Percentiles rank a stretch among this genome's conserved stretches.
Conservation (phyloP, 2,113 vertebrate genomes). For the Ameiurus melas region DNA sequence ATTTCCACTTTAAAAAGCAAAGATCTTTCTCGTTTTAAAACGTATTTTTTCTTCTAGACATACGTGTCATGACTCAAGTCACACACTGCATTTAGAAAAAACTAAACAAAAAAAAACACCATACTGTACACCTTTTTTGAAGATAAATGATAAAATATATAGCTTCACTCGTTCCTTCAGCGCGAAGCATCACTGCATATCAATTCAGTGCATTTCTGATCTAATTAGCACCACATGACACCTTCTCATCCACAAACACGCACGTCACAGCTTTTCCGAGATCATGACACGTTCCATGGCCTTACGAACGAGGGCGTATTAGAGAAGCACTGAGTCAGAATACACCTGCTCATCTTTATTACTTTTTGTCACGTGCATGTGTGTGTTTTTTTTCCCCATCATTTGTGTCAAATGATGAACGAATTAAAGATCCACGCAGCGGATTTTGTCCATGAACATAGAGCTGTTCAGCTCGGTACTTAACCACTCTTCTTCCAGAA, state of each 20-base stretch:
- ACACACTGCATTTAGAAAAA: background rate
- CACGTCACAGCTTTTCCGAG: background rate
- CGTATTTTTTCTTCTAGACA: background rate
- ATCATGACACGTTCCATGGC: background rate
- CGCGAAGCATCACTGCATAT: background rate
- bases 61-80: background rate
- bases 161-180: background rate
- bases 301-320: background rate
- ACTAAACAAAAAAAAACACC: background rate
- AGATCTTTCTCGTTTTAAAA: background rate
- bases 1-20: background rate
- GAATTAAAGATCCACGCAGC: background rate
- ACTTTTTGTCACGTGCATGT: background rate
- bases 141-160: background rate
- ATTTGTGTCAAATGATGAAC: background rate
- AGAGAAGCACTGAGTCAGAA: constrained; percentile 2
- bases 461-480: background rate
- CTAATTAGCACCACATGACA: constrained; percentile 16
- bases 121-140: background rate
- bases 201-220: constrained; percentile 12
- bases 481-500: background rate
- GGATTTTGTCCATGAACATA: background rate
- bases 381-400: no score
- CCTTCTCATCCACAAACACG: background rate
- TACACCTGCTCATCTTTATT: constrained; percentile 5